Percentiles rank a stretch among this genome's conserved stretches.
Conservation (phyloP, 1,140 invertebrate genomes). For the Dreissena polymorpha region DNA sequence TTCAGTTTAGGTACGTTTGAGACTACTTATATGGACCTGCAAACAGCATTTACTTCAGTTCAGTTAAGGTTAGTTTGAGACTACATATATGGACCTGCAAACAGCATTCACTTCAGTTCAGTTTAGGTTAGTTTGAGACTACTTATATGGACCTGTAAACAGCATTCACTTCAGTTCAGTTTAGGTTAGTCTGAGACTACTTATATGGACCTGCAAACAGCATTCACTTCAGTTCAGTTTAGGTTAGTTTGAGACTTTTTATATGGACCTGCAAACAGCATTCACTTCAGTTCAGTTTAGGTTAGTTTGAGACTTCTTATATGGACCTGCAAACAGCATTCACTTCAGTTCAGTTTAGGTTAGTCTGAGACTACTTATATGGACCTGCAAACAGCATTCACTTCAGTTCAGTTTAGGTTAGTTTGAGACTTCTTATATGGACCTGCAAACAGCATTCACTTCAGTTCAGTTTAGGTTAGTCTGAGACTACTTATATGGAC, state of each 20-base stretch:
- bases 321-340: conserved; percentile 84
- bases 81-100: too few species aligned
- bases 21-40: too few species aligned
- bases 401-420: neutral
- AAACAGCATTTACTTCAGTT: conserved; percentile 46
- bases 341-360: neutral
- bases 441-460: conserved; percentile 82
- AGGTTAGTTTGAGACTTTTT: too few species aligned
- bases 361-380: too few species aligned
- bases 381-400: conserved; percentile 82
- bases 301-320: conserved; percentile 91
- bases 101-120: neutral
- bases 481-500: too few species aligned
- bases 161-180: neutral
- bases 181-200: too few species aligned
- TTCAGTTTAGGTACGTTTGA: neutral
- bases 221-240: neutral
- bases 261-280: conserved; percentile 84
- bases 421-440: conserved; percentile 96
- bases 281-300: neutral
- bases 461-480: neutral
- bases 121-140: neutral
- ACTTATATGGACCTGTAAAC: conserved; percentile 86
- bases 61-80: neutral
- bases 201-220: conserved; percentile 85